Evolutionary conservation across 2,797 vertebrate genomes (phyloP).

Genomic region (Orestias chungarensis): DNA sequence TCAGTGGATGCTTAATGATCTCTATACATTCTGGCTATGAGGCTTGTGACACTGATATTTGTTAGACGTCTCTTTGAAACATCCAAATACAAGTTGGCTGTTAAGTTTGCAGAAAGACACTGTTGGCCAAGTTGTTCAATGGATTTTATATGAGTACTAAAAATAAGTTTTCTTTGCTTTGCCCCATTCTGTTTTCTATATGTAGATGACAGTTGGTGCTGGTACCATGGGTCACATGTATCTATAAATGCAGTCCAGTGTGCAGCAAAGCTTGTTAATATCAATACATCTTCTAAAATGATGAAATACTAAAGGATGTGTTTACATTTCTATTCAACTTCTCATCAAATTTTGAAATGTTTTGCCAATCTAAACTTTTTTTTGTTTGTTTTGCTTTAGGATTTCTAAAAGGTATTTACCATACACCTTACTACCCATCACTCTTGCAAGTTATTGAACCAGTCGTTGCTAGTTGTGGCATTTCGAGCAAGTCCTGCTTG

Average conservation of each 20-base stretch:
- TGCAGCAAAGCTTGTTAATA: neutral
- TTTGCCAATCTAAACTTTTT: neutral
- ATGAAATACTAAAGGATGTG: neutral
- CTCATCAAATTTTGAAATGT: neutral
- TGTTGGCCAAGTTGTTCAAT: neutral
- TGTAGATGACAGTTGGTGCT: neutral
- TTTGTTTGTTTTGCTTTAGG: neutral
- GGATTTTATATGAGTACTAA: neutral
- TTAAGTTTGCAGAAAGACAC: neutral
- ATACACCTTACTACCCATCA: neutral
- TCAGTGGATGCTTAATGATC: constrained; percentile 25
- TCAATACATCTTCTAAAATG: neutral
- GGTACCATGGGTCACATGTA: neutral
- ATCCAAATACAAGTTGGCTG: neutral
- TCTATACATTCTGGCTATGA: neutral
- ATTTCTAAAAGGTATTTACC: neutral
- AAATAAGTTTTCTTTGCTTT: neutral
- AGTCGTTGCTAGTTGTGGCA: too few relatives aligned
- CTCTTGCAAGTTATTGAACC: neutral
- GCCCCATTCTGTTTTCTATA: neutral
- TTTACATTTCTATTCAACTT: neutral
- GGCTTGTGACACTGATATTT: constrained; percentile 16
- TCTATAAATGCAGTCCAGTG: neutral
- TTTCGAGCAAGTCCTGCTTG: too few relatives aligned
- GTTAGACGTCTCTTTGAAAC: neutral